Evolutionary conservation across 2,113 vertebrate species (phyloP), one percentile per base, ranked within the genome.

Genomic region (Leiothrix lutea): DNA sequence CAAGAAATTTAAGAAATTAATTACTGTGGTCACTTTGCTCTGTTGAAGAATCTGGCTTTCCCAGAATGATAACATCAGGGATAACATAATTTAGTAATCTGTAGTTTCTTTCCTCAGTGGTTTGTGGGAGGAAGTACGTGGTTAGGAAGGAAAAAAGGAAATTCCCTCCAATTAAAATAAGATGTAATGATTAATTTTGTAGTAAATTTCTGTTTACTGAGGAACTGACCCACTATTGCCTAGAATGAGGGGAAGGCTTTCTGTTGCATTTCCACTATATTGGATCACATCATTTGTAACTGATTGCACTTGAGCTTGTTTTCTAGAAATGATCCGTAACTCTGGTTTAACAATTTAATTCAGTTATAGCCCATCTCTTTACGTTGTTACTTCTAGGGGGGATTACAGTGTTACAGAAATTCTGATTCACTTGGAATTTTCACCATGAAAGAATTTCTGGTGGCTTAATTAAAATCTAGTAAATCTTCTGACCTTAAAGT

Each of bases 161-260:
- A 88, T 31, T 45, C 45, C 5, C 31, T 8, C 5, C 44, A 50
- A 2, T 91, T 96, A 74, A 81, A 90, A 84, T 90, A 90, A 91
- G 82, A 83, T 72, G 28, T 54, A 56, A 83, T 33, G 80, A 86
- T 91, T 81, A 96, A 72, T 95, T 78, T 60, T 78, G 51, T 92
- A 94, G 80, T 96, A 95, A 94, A 81, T 96, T 82, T 93, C 72
- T 48, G 72, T 97, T 97, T 73, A 95, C 70, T 93, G 95, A 94
- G 86, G 79, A 95, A 45, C 25, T 62, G 36, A 86, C 77, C 23
- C 21, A 33, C 7, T 81, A 1, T 72, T 73, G 62, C 40, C 31
- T 79, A 31, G 67, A 61, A 60, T 48, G 64, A 86, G 66, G 25
- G 80, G 36, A 53, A 92, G 29, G 6, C n/a, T 67, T 88, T 75